phyloP scores from a whole-genome alignment of 1,140 invertebrate species.

The Sinella curviseta region DNA sequence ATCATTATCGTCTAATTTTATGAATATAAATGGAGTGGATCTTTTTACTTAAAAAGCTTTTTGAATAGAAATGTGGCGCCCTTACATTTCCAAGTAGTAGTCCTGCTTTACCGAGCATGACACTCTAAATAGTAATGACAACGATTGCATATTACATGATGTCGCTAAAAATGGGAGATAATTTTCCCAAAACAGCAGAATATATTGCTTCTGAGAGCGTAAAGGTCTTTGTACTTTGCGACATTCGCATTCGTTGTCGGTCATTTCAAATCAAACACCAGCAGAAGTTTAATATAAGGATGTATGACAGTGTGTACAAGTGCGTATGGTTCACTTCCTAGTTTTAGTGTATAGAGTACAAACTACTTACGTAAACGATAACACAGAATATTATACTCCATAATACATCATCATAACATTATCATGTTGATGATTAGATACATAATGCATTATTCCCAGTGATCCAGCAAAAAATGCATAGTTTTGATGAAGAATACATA shows the following conservation, averaged over 20 bases:
- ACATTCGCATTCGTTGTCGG: too few species aligned
- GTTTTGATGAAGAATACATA: background rate
- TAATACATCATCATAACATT: too few species aligned
- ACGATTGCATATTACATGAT: background rate
- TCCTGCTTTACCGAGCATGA: background rate
- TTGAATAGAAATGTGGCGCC: background rate
- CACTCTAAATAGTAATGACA: background rate
- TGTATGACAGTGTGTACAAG: too few species aligned
- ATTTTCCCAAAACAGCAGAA: too few species aligned
- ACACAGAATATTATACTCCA: too few species aligned
- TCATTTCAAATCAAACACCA: too few species aligned
- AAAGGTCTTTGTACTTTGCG: too few species aligned
- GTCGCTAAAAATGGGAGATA: background rate
- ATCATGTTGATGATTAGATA: slow-evolving; percentile 8
- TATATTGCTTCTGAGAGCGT: too few species aligned
- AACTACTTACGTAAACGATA: too few species aligned
- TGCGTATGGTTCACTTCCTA: too few species aligned
- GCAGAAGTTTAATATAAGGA: too few species aligned
- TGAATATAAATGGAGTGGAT: background rate
- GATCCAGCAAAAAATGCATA: background rate
- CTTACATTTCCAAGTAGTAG: background rate
- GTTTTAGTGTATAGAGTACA: too few species aligned
- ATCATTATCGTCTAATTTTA: slow-evolving; percentile 16
- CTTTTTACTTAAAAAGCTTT: background rate
- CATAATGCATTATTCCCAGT: background rate